A percentile compares a stretch with the other conserved stretches of the same genome.
Conservation (phyloP, 1,140 invertebrate species). For the Heliconius hermathena region DNA sequence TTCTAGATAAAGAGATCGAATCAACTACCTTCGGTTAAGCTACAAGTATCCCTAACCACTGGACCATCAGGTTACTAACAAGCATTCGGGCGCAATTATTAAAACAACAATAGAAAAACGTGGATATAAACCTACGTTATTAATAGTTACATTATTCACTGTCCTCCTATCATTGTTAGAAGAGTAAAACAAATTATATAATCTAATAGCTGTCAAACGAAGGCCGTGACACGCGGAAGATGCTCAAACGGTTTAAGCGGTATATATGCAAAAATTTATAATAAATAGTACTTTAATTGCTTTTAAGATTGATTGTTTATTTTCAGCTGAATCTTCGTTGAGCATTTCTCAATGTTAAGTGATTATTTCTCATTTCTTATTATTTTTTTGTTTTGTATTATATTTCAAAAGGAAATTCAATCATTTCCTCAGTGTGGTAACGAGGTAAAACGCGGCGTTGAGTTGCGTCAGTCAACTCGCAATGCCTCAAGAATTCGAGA, state of each 20-base stretch:
- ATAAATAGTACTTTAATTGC: background rate
- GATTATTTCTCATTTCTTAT: no score
- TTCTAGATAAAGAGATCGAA: no score
- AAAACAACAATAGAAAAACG: background rate
- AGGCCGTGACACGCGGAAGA: constrained; percentile 14
- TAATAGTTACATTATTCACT: constrained; percentile 17
- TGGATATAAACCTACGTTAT: constrained; percentile 1
- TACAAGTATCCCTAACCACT: background rate
- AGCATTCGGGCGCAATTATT: background rate
- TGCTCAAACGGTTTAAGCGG: background rate
- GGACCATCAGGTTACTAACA: background rate
- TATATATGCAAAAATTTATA: background rate
- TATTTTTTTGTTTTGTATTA: no score
- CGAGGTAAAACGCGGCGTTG: no score
- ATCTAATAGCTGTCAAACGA: constrained; percentile 3
- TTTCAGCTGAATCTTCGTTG: background rate
- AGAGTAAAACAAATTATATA: constrained; percentile 18
- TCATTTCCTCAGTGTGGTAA: no score
- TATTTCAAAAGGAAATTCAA: no score
- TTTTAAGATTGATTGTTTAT: background rate
- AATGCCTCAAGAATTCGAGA: no score
- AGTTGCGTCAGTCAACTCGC: no score
- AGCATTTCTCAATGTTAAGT: background rate
- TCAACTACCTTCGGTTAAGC: background rate
- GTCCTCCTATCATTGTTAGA: constrained; percentile 17